Conservation (phyloP, 2,113 vertebrate genomes). For the Sinocyclocheilus anophthalmus region DNA sequence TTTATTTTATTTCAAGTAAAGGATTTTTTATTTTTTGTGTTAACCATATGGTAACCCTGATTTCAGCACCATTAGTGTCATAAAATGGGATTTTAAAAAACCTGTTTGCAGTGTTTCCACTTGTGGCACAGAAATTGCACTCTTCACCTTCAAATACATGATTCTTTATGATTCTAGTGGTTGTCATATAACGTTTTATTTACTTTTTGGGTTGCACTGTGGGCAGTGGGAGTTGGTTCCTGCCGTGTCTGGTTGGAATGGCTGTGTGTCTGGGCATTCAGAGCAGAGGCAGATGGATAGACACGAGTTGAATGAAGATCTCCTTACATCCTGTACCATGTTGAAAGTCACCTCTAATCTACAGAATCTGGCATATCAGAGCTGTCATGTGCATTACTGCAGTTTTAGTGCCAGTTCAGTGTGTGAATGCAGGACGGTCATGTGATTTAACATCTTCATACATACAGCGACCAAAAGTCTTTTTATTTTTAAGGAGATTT, state of each 20-base stretch:
- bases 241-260: not conserved
- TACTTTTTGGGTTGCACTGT: not conserved
- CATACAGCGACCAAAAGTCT: not conserved
- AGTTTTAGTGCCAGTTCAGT: not conserved
- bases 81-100: not conserved
- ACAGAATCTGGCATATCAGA: constrained; percentile 28
- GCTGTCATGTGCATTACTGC: not conserved
- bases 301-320: constrained; percentile 66
- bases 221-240: not conserved
- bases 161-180: not conserved
- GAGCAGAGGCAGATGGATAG: constrained; percentile 67
- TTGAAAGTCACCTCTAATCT: constrained; percentile 75
- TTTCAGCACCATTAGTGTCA: not conserved
- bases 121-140: no score
- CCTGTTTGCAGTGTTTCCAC: no score
- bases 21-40: not conserved
- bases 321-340: constrained; percentile 64
- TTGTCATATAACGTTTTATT: not conserved
- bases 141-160: not conserved
- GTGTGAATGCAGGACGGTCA: no score
- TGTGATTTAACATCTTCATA: no score
- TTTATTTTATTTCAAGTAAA: not conserved
- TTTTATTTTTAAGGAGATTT: constrained; percentile 1
- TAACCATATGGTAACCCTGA: not conserved
- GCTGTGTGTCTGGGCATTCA: constrained; percentile 38